Conservation (phyloP, 1,140 invertebrate species). For the Laodelphax striatellus region DNA sequence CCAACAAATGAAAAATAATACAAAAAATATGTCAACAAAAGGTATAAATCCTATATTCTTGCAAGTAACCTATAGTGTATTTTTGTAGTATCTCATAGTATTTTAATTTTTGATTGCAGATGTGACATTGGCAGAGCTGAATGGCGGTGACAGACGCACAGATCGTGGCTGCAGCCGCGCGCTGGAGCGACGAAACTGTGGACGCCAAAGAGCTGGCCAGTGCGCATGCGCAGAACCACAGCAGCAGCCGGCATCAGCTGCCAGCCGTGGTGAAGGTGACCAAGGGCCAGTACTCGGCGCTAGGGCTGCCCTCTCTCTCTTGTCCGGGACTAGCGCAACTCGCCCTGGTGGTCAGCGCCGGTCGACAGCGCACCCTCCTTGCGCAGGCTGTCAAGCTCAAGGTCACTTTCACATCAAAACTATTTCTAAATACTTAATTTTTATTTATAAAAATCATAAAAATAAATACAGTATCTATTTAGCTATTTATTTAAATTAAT, state of each 20-base stretch:
- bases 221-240: too few relatives aligned
- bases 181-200: constrained; percentile 70
- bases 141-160: constrained; percentile 79
- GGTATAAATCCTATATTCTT: too few relatives aligned
- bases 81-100: too few relatives aligned
- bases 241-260: constrained; percentile 51
- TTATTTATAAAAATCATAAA: too few relatives aligned
- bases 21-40: too few relatives aligned
- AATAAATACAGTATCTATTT: too few relatives aligned
- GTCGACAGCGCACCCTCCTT: constrained; percentile 71
- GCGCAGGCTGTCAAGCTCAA: constrained; percentile 81
- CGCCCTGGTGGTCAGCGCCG: constrained; percentile 69
- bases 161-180: constrained; percentile 66
- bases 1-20: too few relatives aligned
- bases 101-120: constrained; percentile 16
- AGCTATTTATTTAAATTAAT: too few relatives aligned
- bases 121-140: constrained; percentile 11
- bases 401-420: too few relatives aligned
- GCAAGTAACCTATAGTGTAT: too few relatives aligned
- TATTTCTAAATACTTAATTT: too few relatives aligned
- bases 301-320: constrained; percentile 74
- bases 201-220: constrained; percentile 65
- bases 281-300: constrained; percentile 80
- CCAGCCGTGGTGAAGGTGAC: constrained; percentile 81
- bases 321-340: constrained; percentile 73